These are phyloP conservation scores for Macrotis lagotis DNA, from an alignment of 2,113 vertebrate genomes.

Conservation along the genomic window DNA sequence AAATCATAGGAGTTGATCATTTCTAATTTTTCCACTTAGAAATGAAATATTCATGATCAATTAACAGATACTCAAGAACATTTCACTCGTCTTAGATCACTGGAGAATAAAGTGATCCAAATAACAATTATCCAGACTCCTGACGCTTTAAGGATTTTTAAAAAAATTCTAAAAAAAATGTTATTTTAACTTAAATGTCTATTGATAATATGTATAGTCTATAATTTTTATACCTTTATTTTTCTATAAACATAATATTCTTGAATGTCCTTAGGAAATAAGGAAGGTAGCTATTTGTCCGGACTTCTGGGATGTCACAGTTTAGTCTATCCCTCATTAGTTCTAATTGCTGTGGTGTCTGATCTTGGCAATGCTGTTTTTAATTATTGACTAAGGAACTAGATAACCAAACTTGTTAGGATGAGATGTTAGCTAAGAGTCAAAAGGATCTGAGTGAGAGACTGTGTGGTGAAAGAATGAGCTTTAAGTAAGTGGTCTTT, in stretches of 20 bases:
- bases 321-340: not conserved
- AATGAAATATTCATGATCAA: slow-evolving; percentile 53
- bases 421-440: not conserved
- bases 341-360: not conserved
- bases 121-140: not conserved
- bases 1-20: slow-evolving; percentile 53
- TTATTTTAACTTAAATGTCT: not conserved
- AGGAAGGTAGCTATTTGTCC: not conserved
- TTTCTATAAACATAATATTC: not conserved
- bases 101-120: not conserved
- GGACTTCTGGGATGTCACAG: not conserved
- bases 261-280: not conserved
- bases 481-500: not conserved
- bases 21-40: slow-evolving; percentile 1
- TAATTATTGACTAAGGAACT: not conserved
- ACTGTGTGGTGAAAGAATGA: not conserved
- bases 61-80: slow-evolving; percentile 58
- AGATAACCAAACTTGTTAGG: not conserved
- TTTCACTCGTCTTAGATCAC: slow-evolving; percentile 56
- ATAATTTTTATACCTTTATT: not conserved
- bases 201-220: not conserved
- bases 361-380: not conserved
- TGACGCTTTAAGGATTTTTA: not conserved
- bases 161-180: not conserved
- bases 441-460: not conserved